Base-by-base conservation (phyloP, 2,888 invertebrate species). In the Lissonota sp. region DNA sequence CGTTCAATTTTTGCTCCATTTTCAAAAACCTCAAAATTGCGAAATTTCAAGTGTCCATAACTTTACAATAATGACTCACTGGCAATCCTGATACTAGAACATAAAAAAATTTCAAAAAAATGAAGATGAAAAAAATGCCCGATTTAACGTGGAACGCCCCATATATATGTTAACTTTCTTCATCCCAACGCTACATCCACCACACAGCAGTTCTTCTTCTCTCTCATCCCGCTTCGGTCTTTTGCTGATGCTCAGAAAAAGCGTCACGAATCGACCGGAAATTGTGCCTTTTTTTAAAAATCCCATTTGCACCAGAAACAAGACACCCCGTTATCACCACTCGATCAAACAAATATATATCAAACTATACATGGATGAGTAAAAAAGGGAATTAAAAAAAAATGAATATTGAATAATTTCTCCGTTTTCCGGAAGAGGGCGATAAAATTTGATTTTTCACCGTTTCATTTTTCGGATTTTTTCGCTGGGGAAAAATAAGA, bases 221-320 rank as follows among this genome's bases (percentile, higher is more conserved):
- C 46, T 46, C 42, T 55, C 63, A 53, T 57, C 12, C 8, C 16
- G 42, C 62, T 53, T 16, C 72, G 53, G 53, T 72, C 53, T 63
- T 53, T 40, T 55, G 51, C 66, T 64, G 77, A 55, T 10, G 70
- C 44, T 55, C 66, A 79, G 86, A 91, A 91, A 90, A 91, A 89
- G 87, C 87, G 87, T 84, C 84, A 76, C 89, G 89, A 91, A 92
- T 92, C 87, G 81, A 84, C 90, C 90, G 91, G 91, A 91, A 92
- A 92, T 92, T 91, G 89, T 92, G 60, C n/a, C 49, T 69, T 51
- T 60, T 67, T 72, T 69, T 70, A 2, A 26, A 26, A 26, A 26
- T 26, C n/a, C 42, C 51, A 39, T 53, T 72, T 67, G 57, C 46
- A 66, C 46, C 10, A 37, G 64, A 64, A 66, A 63, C 55, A 37